Percentiles rank a stretch among this genome's conserved stretches.
Evolutionary conservation across 2,888 invertebrate genomes (phyloP).

Genomic region (Aphodius granarius): DNA sequence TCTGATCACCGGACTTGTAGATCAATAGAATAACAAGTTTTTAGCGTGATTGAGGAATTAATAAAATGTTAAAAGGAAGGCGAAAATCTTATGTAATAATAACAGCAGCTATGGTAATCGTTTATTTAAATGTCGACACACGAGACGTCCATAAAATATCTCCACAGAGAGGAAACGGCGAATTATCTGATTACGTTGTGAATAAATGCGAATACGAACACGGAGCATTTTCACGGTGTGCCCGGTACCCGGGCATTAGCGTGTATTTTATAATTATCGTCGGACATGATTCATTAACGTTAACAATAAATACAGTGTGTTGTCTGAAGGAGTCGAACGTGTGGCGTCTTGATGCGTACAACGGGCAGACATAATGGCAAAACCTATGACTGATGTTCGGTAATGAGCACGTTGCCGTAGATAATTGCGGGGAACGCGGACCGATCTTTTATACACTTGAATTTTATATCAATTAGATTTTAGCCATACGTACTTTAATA

Average conservation of each 20-base stretch:
- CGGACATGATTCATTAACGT: slow-evolving; percentile 18
- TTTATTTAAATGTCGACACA: background rate
- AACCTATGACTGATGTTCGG: slow-evolving; percentile 45
- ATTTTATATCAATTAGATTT: slow-evolving; percentile 48
- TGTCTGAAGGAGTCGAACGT: background rate
- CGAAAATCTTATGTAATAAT: background rate
- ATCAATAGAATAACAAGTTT: too few relatives aligned
- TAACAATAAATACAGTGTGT: slow-evolving; percentile 16
- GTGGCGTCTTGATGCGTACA: slow-evolving; percentile 1
- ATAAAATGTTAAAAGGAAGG: background rate
- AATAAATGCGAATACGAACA: slow-evolving; percentile 8
- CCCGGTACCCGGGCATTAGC: background rate
- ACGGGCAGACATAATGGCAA: slow-evolving; percentile 40
- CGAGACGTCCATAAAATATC: background rate
- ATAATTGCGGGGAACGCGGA: slow-evolving; percentile 43
- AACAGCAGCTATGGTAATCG: background rate
- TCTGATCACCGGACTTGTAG: too few relatives aligned
- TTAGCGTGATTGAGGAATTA: background rate
- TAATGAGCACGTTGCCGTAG: slow-evolving; percentile 44
- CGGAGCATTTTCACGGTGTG: slow-evolving; percentile 3
- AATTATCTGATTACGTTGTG: slow-evolving; percentile 11
- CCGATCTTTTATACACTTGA: slow-evolving; percentile 47
- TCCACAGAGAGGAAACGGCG: background rate
- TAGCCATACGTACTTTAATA: slow-evolving; percentile 46
- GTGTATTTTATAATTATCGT: slow-evolving; percentile 19